phyloP scores from a whole-genome alignment of 2,113 vertebrate genomes.

The Pedetes capensis region DNA sequence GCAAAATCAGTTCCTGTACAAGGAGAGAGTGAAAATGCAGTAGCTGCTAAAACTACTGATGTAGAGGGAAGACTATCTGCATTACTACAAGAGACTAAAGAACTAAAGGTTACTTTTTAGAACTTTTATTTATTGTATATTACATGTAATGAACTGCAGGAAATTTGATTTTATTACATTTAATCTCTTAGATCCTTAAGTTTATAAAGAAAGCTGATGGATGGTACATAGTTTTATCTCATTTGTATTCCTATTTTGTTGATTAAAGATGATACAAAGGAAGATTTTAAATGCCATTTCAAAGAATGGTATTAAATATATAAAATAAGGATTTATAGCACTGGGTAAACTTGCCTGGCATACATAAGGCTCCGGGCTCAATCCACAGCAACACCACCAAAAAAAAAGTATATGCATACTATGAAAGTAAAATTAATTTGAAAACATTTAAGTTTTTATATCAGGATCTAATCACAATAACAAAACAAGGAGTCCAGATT shows the following conservation, averaged over 20 bases:
- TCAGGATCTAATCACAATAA: background rate
- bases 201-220: constrained; percentile 22
- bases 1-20: constrained; percentile 43
- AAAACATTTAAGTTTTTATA: background rate
- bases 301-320: background rate
- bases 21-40: constrained; percentile 60
- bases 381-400: background rate
- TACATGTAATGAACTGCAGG: background rate
- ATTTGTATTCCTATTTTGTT: background rate
- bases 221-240: background rate
- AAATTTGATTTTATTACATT: background rate
- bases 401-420: background rate
- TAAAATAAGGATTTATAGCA: constrained; percentile 6
- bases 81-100: constrained; percentile 86
- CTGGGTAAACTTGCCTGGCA: background rate
- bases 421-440: background rate
- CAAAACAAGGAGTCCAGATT: constrained; percentile 20
- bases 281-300: background rate
- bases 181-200: background rate
- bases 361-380: background rate
- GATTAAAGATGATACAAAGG: background rate
- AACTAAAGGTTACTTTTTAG: constrained; percentile 87
- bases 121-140: background rate
- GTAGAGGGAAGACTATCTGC: constrained; percentile 84
- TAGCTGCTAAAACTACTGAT: constrained; percentile 77